A percentile compares a stretch with the other conserved stretches of the same genome.
These are phyloP conservation scores for Perizoma affinitatum DNA, from an alignment of 2,888 invertebrate species.

Conservation along the genomic window DNA sequence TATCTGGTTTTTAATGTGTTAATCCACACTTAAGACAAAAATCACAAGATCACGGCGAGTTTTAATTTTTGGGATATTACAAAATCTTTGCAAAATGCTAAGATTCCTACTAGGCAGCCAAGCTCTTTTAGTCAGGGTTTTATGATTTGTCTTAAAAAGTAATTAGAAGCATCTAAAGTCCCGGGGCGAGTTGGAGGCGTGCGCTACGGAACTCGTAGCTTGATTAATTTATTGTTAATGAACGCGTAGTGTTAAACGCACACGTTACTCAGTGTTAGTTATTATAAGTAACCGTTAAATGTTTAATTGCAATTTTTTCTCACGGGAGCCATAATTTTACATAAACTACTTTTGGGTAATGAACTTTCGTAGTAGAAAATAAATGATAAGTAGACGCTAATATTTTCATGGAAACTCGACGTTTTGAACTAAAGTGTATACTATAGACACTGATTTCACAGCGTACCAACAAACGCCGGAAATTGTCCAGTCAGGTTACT, in stretches of 20 bases:
- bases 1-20: too few relatives aligned
- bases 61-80: not conserved
- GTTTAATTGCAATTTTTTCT: constrained; percentile 35
- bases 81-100: not conserved
- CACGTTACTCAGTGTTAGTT: constrained; percentile 40
- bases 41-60: too few relatives aligned
- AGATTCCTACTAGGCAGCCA: too few relatives aligned
- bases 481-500: constrained; percentile 44
- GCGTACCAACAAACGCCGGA: constrained; percentile 53
- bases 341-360: too few relatives aligned
- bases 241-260: constrained; percentile 58
- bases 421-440: constrained; percentile 1
- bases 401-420: not conserved
- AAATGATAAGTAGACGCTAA: too few relatives aligned
- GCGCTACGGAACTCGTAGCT: constrained; percentile 35
- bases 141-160: constrained; percentile 16
- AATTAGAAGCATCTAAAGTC: constrained; percentile 24
- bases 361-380: not conserved
- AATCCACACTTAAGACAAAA: too few relatives aligned
- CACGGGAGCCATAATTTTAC: constrained; percentile 19
- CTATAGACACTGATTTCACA: constrained; percentile 7
- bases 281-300: constrained; percentile 37
- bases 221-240: constrained; percentile 77
- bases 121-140: not conserved
- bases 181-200: constrained; percentile 40